Evolutionary conservation across 1,140 invertebrate species (phyloP).

Genomic region (Drosophila aff.): DNA sequence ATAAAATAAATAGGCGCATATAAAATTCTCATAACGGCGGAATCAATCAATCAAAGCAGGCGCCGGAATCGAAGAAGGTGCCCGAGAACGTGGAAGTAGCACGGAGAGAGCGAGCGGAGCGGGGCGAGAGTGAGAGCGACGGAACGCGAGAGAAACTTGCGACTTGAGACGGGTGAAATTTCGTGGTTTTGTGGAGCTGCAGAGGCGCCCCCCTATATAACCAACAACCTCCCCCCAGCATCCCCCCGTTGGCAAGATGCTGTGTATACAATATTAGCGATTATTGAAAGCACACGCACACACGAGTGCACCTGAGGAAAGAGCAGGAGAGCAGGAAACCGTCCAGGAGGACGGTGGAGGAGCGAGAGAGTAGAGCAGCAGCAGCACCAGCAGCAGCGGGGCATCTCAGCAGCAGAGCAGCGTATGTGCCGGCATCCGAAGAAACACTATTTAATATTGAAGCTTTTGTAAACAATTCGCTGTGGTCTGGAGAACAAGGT

Average conservation of each 20-base stretch:
- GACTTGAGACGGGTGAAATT: conserved; percentile 45
- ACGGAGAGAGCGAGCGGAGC: conserved; percentile 1
- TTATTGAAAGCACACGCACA: conserved; percentile 56
- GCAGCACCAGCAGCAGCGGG: conserved; percentile 1
- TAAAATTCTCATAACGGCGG: conserved; percentile 41
- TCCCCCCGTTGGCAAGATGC: conserved; percentile 55
- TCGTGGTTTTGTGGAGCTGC: conserved; percentile 38
- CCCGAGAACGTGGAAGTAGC: not conserved
- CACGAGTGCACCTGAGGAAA: conserved; percentile 20
- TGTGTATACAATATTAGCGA: conserved; percentile 77
- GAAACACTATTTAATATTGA: conserved; percentile 57
- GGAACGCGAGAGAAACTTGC: conserved; percentile 15
- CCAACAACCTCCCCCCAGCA: conserved; percentile 19
- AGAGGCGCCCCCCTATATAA: conserved; percentile 27
- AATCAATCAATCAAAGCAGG: conserved; percentile 40
- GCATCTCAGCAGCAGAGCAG: conserved; percentile 17
- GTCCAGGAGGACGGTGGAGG: not conserved
- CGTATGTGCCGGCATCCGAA: conserved; percentile 45
- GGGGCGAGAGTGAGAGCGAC: not conserved
- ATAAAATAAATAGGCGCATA: conserved; percentile 41
- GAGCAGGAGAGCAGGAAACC: conserved; percentile 12
- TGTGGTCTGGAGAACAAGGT: conserved; percentile 40
- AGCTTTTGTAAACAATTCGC: conserved; percentile 70
- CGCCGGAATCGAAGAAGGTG: conserved; percentile 13
- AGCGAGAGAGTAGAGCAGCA: conserved; percentile 5